These are phyloP conservation scores for Pontoporia blainvillei DNA, from an alignment of 2,113 vertebrate genomes.

Conservation along the genomic window DNA sequence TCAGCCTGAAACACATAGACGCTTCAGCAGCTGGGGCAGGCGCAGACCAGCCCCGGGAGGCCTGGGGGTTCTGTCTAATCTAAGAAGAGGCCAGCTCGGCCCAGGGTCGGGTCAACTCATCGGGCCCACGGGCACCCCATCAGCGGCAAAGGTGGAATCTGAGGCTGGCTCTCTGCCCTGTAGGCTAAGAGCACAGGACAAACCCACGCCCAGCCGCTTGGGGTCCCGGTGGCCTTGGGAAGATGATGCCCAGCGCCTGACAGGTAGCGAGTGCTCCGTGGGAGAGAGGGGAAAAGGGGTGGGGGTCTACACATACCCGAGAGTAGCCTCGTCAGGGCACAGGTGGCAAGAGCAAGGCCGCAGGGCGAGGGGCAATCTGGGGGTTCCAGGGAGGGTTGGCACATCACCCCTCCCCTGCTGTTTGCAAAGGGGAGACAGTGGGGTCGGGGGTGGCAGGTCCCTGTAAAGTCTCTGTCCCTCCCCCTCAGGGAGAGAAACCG, in stretches of 20 bases:
- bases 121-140: rapidly evolving
- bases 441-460: too few relatives aligned
- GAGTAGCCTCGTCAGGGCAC: not conserved
- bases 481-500: not conserved
- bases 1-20: slow-evolving; percentile 87
- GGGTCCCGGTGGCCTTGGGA: not conserved
- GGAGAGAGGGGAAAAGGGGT: not conserved
- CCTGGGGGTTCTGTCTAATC: not conserved
- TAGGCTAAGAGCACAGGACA: not conserved
- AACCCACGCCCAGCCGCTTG: not conserved
- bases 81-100: not conserved
- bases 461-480: not conserved
- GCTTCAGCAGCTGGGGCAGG: not conserved
- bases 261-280: rapidly evolving
- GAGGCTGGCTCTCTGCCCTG: not conserved
- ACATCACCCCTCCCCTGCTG: not conserved
- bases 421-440: not conserved
- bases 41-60: not conserved
- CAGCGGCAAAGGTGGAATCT: not conserved
- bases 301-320: not conserved
- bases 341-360: not conserved
- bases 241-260: rapidly evolving
- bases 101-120: not conserved
- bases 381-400: not conserved
- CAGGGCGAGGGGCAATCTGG: not conserved